Evolutionary conservation across 2,797 vertebrate genomes (phyloP), one percentile per base, ranked within the genome.

Genomic region (Hemibagrus guttatus): DNA sequence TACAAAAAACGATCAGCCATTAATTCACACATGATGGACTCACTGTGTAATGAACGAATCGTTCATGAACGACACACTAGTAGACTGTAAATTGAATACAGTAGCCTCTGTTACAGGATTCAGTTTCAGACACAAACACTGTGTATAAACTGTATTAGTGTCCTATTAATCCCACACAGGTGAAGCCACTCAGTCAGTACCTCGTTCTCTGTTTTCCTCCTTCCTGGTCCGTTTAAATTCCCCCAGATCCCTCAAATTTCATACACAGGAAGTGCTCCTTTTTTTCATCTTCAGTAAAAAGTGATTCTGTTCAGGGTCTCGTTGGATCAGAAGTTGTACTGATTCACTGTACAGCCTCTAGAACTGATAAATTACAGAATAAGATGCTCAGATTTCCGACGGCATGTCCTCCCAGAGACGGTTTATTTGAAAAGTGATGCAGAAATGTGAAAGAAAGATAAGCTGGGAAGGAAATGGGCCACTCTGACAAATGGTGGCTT

Each of bases 401-500:
- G 16, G 35, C 4, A 19, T 1, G 12, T 16, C 56, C 21, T 16
- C 23, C 21, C 6, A 63, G n/a, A 63, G 58, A 63, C 23, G 6
- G 9, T 80, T 80, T 61, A 80, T 59, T 42, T 56, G 56, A 12
- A 61, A 80, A 19, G 17, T 31, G 54, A 28, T 35, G 75, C 52
- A 31, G 16, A 56, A 31, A 39, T 16, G 17, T 21, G 35, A 78
- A 78, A n/a, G 76, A 39, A 23, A 9, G 79, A 64, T 26, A 68
- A 66, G 17, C 42, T 52, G 61, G 61, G 49, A 83, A 68, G 46
- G 21, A 83, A 69, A 35, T 52, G 31, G 81, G 49, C 12, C 81
- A 83, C 81, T 56, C 19, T 68, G 64, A 69, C 81, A 83, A 83
- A 83, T 56, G 64, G 64, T 54, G 81, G 81, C 64, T 83, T 54